Evolutionary conservation across 2,113 vertebrate genomes (phyloP), one percentile per base, ranked within the genome.

Genomic region (Chamaea fasciata): DNA sequence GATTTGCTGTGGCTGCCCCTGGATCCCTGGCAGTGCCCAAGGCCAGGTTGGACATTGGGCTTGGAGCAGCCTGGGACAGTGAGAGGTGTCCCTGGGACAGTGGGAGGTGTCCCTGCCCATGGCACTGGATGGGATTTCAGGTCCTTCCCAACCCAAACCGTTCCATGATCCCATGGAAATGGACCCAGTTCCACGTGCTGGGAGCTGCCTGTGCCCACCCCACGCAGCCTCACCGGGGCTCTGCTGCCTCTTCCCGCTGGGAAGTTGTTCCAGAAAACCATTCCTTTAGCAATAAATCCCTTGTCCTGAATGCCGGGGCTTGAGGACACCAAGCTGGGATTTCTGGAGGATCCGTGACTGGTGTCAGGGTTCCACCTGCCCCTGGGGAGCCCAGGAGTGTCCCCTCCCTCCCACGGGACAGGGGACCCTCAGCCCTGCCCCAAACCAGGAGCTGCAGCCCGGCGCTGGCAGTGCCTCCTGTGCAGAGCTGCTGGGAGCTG

Each of bases 391-490:
- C 17, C 2, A 0, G 41, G 30, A 15, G 18, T 4, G 44, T 31
- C 60, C 71, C 71, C 53, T 57, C 41, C 42, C 53, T 75, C 19
- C 53, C 41, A 2, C 3, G 53, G 53, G 53, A 35, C 0, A 6
- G 23, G 39, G 50, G 7, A 20, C 23, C 50, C 50, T 10, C 52
- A 21, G 24, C 70, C 20, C 52, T 71, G 30, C 13, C 57, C 69
- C 5, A 1, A 6, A 2, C 0, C 0, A 7, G 62, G 52, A 15
- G 0, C 13, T 12, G 4, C 27, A 33, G 46, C 2, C 22, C 3
- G 41, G 6, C 3, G 46, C 3, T 49, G 59, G 63, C 39, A 1
- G 8, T 26, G 42, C 50, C 69, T 42, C 7, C 13, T 4, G 30
- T 9, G 16, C 8, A 17, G n/a, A 13, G 53, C 59, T 57, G 12